Evolutionary conservation across 2,888 invertebrate genomes (phyloP), one percentile per base, ranked within the genome.

Genomic region (Drosophila percnosoma): DNA sequence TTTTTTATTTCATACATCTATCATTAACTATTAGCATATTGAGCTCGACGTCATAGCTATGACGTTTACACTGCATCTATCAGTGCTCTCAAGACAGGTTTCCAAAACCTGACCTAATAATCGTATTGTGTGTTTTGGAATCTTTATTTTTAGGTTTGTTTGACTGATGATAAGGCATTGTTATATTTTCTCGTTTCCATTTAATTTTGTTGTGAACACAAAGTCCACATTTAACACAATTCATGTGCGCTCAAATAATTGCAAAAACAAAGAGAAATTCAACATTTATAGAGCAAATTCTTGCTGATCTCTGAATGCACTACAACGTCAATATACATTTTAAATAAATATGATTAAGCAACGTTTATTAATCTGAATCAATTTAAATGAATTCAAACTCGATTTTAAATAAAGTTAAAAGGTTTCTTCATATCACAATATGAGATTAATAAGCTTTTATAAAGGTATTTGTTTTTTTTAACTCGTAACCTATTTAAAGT

Each of bases 71-170:
- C 7, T 21, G 38, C 31, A 21, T 34, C 36, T n/a, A 13, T 55
- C 31, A 27, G 11, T 33, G 52, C 59, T 33, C 59, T 59, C 29
- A 29, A 59, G 53, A 78, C 78, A 42, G 79, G 78, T 78, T 78
- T 79, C 11, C 18, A 59, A 21, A 42, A 49, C 62, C 72, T 78
- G 79, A 78, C 78, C 78, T 21, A 78, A 75, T 78, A 78, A 68
- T 71, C 78, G 61, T 21, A 18, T 18, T 38, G 45, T 76, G 42
- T 61, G 38, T 49, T 76, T 68, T 69, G 51, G 66, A 31, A 54
- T 29, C 54, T 38, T 65, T 60, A 49, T 67, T 62, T 62, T 38
- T 65, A 21, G 48, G 59, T 66, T 68, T 69, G 59, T 64, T 65
- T 58, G 49, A 21, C 18, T 31, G 33, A 31, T 58, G 76, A 79